Conservation (phyloP, 2,888 invertebrate genomes). For the Pemphredon lugubris region DNA sequence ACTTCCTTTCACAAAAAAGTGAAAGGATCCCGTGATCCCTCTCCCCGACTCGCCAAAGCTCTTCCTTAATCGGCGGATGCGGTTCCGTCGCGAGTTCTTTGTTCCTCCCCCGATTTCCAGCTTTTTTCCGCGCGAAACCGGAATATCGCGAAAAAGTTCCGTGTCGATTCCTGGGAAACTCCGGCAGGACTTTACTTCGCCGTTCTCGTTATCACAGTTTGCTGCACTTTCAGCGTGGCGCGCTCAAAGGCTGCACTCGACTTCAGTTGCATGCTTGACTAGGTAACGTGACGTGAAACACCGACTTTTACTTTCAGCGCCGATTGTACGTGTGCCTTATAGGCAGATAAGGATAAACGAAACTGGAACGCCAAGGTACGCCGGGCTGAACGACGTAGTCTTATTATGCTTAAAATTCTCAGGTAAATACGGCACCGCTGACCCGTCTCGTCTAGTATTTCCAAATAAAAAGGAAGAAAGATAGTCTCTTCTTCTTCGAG, state of each 20-base stretch:
- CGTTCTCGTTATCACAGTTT: conserved; percentile 37
- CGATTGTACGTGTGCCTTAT: conserved; percentile 60
- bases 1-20: conserved; percentile 29
- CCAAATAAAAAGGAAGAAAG: no score
- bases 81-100: conserved; percentile 1
- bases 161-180: conserved; percentile 16
- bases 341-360: conserved; percentile 54
- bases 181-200: conserved; percentile 30
- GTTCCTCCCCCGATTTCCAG: neutral
- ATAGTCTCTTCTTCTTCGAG: no score
- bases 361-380: conserved; percentile 49
- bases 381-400: conserved; percentile 5
- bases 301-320: conserved; percentile 73
- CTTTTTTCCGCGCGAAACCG: conserved; percentile 7
- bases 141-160: conserved; percentile 20
- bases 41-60: neutral
- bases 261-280: conserved; percentile 58
- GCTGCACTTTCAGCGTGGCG: conserved; percentile 22
- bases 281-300: conserved; percentile 65
- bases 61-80: neutral
- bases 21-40: conserved; percentile 6
- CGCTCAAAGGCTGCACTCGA: conserved; percentile 34
- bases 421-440: conserved; percentile 16
- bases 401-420: conserved; percentile 29
- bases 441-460: no score